phyloP scores from a whole-genome alignment of 1,140 invertebrate genomes.

The Mactra quadrangularis region DNA sequence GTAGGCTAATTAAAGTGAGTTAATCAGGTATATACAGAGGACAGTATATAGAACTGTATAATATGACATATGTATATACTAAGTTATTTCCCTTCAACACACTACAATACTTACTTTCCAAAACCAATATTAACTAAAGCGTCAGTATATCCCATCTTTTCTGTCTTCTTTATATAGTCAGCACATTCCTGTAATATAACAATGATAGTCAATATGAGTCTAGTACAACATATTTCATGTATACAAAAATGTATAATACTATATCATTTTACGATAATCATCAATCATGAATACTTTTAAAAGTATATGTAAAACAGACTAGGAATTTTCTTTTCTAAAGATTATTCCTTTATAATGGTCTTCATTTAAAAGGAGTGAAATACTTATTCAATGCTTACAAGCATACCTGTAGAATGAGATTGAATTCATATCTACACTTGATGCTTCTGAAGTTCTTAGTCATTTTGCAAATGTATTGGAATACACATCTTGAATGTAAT shows the following conservation, averaged over 20 bases:
- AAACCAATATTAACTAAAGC: constrained; percentile 71
- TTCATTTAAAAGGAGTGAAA: too few species aligned
- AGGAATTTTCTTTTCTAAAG: background rate
- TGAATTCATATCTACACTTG: too few species aligned
- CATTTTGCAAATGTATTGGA: too few species aligned
- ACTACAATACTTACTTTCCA: constrained; percentile 64
- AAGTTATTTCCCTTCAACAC: too few species aligned
- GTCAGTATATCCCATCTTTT: constrained; percentile 68
- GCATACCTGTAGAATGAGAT: too few species aligned
- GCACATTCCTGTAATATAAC: constrained; percentile 74
- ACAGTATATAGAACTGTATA: too few species aligned
- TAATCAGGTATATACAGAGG: too few species aligned
- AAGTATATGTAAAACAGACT: background rate
- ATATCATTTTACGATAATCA: background rate
- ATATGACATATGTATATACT: too few species aligned
- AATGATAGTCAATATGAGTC: background rate
- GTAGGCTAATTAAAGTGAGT: too few species aligned
- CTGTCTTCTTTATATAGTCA: constrained; percentile 71
- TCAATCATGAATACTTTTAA: background rate
- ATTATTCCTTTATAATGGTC: background rate
- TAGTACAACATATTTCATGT: background rate
- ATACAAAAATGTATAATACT: background rate
- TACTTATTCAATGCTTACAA: too few species aligned
- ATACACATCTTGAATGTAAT: too few species aligned
- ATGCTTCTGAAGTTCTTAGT: too few species aligned